Conservation (phyloP, 2,113 vertebrate species). For the Scolopax mira region DNA sequence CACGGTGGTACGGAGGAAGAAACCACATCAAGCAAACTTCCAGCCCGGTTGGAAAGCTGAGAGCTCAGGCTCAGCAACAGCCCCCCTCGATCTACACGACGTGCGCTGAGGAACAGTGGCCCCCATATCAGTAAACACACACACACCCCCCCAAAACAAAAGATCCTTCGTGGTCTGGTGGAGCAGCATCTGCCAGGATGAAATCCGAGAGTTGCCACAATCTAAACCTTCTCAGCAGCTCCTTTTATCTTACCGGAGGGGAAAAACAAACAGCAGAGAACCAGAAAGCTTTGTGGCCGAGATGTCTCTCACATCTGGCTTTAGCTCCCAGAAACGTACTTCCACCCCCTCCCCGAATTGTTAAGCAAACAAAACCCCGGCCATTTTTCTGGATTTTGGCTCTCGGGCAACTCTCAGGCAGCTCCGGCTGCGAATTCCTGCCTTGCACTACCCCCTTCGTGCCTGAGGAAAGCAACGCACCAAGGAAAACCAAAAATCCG, state of each 20-base stretch:
- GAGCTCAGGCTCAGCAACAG: not conserved
- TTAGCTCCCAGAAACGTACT: not conserved
- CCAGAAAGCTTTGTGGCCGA: not conserved
- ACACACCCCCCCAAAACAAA: not conserved
- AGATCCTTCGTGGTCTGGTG: not conserved
- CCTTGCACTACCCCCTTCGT: not conserved
- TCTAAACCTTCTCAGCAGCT: not conserved
- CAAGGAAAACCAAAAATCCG: fast-evolving
- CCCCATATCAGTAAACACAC: fast-evolving
- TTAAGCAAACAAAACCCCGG: not conserved
- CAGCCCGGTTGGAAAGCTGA: not conserved
- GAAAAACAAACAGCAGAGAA: not conserved
- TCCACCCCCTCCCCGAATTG: not conserved
- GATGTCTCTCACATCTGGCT: conserved; percentile 41
- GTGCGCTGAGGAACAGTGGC: fast-evolving
- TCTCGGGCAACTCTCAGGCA: not conserved
- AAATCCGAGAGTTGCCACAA: not conserved
- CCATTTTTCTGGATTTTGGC: not conserved
- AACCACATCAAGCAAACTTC: not conserved
- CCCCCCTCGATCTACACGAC: not conserved
- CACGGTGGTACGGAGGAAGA: fast-evolving
- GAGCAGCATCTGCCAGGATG: not conserved
- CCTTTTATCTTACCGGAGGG: not conserved
- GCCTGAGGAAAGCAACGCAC: fast-evolving
- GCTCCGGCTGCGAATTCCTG: not conserved